These are phyloP conservation scores for Gavialis gangeticus DNA, from an alignment of 2,113 vertebrate genomes.

Conservation along the genomic window DNA sequence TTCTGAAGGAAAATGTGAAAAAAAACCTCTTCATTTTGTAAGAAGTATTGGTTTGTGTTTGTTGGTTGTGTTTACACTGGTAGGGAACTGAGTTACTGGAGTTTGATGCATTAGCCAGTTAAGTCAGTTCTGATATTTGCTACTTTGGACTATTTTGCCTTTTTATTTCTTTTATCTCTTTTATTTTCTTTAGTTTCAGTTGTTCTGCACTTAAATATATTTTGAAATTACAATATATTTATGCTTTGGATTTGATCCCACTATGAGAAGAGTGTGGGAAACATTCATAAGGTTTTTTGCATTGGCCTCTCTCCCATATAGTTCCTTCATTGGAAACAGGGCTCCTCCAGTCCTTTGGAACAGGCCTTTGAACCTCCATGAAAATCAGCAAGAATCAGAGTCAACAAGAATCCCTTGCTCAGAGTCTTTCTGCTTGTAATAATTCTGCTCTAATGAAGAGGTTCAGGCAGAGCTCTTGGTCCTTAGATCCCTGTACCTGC, in stretches of 20 bases:
- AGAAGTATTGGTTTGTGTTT: neutral
- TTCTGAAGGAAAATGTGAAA: neutral
- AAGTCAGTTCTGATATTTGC: neutral
- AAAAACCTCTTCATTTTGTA: neutral
- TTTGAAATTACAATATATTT: neutral
- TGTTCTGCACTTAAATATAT: neutral
- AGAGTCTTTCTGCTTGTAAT: neutral
- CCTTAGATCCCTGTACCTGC: neutral
- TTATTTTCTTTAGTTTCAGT: neutral
- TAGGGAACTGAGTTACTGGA: neutral
- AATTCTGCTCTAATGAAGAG: neutral
- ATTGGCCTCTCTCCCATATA: rapidly evolving
- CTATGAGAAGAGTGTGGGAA: neutral
- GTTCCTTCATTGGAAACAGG: neutral
- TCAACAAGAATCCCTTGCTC: neutral
- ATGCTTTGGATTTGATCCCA: neutral
- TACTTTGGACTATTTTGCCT: neutral
- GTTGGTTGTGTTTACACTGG: neutral
- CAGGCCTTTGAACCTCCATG: neutral
- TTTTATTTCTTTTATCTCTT: neutral
- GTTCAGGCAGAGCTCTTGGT: neutral
- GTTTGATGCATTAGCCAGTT: neutral
- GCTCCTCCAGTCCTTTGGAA: neutral
- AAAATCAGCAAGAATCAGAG: neutral
- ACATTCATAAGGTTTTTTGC: neutral